A percentile compares a stretch with the other conserved stretches of the same genome.
Evolutionary conservation across 2,113 vertebrate species (phyloP).

Genomic region (Scopus umbretta): DNA sequence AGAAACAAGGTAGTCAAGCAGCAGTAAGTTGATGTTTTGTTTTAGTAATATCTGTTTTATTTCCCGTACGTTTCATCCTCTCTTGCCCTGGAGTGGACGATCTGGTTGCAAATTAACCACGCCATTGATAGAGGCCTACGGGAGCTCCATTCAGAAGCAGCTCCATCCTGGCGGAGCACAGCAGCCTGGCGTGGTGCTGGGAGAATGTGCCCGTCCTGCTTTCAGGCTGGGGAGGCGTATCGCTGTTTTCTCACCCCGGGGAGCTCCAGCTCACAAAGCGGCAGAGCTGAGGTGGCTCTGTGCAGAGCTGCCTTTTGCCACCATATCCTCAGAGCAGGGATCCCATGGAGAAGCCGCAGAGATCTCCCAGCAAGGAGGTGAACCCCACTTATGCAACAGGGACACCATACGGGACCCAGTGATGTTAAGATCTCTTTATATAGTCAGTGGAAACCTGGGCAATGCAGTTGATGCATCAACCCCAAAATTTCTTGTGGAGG

Average conservation of each 20-base stretch:
- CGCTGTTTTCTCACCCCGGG: background rate
- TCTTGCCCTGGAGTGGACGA: background rate
- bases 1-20: background rate
- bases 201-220: rapidly evolving
- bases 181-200: background rate
- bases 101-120: background rate
- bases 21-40: background rate
- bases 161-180: background rate
- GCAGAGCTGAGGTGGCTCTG: background rate
- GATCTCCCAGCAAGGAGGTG: background rate
- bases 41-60: background rate
- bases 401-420: background rate
- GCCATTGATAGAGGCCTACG: rapidly evolving
- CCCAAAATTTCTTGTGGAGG: background rate
- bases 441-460: background rate
- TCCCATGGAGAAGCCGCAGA: background rate
- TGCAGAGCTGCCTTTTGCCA: background rate
- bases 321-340: background rate
- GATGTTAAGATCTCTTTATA: background rate
- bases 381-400: background rate
- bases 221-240: rapidly evolving
- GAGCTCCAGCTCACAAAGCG: background rate
- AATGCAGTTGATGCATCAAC: background rate
- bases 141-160: background rate
- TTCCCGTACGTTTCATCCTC: background rate